Evolutionary conservation across 2,113 vertebrate genomes (phyloP).

Genomic region (Smithornis capensis): DNA sequence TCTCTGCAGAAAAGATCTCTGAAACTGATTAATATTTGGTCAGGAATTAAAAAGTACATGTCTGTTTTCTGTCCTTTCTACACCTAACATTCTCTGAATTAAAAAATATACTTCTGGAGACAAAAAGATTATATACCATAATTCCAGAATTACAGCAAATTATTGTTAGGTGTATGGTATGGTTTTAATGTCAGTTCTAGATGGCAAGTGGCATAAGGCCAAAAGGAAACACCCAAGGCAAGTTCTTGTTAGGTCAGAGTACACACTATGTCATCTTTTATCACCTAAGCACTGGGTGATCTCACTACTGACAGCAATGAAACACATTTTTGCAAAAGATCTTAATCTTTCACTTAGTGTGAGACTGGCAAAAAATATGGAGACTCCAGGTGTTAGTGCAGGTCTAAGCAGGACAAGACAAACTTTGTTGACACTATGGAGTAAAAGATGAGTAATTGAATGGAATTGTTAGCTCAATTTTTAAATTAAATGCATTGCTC

Average conservation of each 20-base stretch:
- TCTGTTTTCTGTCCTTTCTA: neutral
- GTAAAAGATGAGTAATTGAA: neutral
- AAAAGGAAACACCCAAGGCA: neutral
- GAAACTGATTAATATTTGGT: neutral
- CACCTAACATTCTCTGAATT: neutral
- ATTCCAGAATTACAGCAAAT: neutral
- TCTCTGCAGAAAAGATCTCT: neutral
- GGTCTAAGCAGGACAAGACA: neutral
- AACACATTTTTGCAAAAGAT: neutral
- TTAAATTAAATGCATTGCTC: neutral
- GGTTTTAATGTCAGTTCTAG: neutral
- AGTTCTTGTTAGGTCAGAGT: conserved; percentile 5
- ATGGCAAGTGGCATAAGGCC: neutral
- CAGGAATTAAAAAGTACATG: neutral
- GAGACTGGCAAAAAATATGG: neutral
- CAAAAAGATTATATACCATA: neutral
- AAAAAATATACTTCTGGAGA: neutral
- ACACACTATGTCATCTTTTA: neutral
- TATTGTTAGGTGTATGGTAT: neutral
- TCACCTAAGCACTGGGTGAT: neutral
- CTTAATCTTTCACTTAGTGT: neutral
- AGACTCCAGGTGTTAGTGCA: neutral
- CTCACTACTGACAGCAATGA: conserved; percentile 6
- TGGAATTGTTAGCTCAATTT: neutral
- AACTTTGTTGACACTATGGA: neutral